Percentiles rank a stretch among this genome's conserved stretches.
phyloP scores from a whole-genome alignment of 2,797 vertebrate species.

The Pristis pectinata region DNA sequence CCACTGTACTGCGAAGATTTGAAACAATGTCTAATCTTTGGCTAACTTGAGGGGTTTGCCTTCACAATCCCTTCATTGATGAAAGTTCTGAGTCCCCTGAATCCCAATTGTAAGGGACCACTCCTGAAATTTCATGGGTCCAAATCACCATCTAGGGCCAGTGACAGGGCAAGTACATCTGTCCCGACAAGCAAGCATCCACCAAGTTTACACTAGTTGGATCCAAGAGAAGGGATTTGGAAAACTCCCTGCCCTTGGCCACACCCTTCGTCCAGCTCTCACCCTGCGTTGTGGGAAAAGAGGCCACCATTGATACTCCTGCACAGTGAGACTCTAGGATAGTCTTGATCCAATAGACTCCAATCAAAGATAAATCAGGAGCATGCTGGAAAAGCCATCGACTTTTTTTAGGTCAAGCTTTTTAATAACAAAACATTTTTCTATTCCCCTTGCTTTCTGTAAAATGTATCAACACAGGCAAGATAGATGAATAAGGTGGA shows the following conservation, averaged over 20 bases:
- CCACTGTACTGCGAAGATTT: no score
- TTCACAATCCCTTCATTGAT: background rate
- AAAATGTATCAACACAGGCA: no score
- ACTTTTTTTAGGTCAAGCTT: no score
- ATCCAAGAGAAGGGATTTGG: background rate
- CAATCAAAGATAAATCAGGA: no score
- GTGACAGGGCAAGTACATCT: background rate
- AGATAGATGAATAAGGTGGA: background rate
- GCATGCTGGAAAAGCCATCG: no score
- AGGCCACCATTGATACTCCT: background rate
- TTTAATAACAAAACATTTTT: no score
- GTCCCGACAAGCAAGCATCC: background rate
- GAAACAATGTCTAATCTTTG: background rate
- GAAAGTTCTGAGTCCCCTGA: background rate
- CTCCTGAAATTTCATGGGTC: background rate
- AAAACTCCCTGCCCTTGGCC: background rate
- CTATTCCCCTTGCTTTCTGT: no score
- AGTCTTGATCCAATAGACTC: no score
- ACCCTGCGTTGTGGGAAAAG: background rate
- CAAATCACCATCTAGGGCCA: background rate
- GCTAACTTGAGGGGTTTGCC: background rate
- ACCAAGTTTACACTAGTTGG: background rate
- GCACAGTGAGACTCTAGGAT: background rate
- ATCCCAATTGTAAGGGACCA: no score
- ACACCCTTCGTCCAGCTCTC: background rate